Percentiles rank a stretch among this genome's conserved stretches.
These are phyloP conservation scores for Trisateles emortualis DNA, from an alignment of 2,888 invertebrate species.

Conservation along the genomic window DNA sequence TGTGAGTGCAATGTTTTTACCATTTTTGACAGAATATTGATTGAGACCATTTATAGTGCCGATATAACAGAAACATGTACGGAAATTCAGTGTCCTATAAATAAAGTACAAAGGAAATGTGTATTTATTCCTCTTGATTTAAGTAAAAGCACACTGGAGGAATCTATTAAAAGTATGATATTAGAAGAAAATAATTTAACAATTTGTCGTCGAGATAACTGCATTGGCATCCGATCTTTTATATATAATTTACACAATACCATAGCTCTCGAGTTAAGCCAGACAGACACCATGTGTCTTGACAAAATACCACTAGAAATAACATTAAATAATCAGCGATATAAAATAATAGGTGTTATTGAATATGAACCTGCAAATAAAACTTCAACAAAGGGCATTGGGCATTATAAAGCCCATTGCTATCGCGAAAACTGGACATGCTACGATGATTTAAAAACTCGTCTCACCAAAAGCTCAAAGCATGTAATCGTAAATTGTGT, in stretches of 20 bases:
- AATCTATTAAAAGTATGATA: constrained; percentile 1
- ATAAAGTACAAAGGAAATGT: constrained; percentile 6
- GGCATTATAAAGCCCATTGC: constrained; percentile 6
- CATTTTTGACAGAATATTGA: constrained; percentile 7
- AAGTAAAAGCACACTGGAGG: constrained; percentile 1
- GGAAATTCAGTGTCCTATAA: constrained; percentile 3
- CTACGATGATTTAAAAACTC: constrained; percentile 6
- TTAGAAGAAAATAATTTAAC: constrained; percentile 5
- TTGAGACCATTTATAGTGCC: constrained; percentile 8
- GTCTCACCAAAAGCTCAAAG: constrained; percentile 4
- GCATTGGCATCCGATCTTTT: constrained; percentile 6
- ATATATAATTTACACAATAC: constrained; percentile 4
- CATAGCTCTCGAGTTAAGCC: constrained; percentile 6
- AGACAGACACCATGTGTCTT: constrained; percentile 6
- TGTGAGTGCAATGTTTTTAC: constrained; percentile 8
- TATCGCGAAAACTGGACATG: constrained; percentile 6
- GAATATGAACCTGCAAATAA: constrained; percentile 3
- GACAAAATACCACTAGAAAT: constrained; percentile 8
- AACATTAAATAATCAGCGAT: constrained; percentile 2
- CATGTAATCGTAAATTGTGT: constrained; percentile 3
- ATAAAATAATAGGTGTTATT: constrained; percentile 8
- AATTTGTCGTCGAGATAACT: constrained; percentile 5
- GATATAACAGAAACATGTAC: constrained; percentile 7
- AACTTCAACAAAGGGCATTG: constrained; percentile 5
- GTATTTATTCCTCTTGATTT: constrained; percentile 5